These are phyloP conservation scores for Pseudomyrmex cubaensis DNA, from an alignment of 1,140 invertebrate genomes.

Conservation along the genomic window DNA sequence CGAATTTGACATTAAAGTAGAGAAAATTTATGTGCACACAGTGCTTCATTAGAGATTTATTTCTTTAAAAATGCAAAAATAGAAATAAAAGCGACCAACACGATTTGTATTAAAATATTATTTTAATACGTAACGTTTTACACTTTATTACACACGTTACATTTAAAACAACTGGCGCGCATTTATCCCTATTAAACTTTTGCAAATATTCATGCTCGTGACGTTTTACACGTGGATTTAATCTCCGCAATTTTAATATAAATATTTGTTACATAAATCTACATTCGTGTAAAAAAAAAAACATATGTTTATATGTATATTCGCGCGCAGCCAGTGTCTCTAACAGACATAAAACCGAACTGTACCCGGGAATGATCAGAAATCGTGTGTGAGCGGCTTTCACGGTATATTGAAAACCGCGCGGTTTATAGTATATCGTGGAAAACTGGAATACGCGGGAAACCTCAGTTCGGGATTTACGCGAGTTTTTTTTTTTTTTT, in stretches of 20 bases:
- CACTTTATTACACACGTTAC: not conserved
- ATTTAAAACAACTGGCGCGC: not conserved
- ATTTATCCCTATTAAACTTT: conserved; percentile 4
- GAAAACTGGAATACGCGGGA: conserved; percentile 18
- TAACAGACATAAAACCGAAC: not conserved
- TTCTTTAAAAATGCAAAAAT: not conserved
- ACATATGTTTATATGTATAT: not conserved
- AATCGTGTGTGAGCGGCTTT: conserved; percentile 41
- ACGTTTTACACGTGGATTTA: not conserved
- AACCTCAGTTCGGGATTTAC: conserved; percentile 15
- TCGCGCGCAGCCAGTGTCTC: not conserved
- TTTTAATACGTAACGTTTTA: not conserved
- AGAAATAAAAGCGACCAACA: not conserved
- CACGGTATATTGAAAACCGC: conserved; percentile 26
- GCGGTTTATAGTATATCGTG: conserved; percentile 19
- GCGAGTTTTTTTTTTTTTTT: conserved; percentile 24
- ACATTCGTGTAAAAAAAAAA: not conserved
- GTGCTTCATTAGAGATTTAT: not conserved
- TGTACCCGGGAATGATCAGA: not conserved
- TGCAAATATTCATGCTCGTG: not conserved
- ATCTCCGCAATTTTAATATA: not conserved
- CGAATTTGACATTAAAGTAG: not conserved
- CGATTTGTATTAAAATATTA: not conserved
- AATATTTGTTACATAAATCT: not conserved
- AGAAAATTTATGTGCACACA: not conserved